Evolutionary conservation across 2,797 vertebrate genomes (phyloP).

Genomic region (Helicolenus hilgendorfi): DNA sequence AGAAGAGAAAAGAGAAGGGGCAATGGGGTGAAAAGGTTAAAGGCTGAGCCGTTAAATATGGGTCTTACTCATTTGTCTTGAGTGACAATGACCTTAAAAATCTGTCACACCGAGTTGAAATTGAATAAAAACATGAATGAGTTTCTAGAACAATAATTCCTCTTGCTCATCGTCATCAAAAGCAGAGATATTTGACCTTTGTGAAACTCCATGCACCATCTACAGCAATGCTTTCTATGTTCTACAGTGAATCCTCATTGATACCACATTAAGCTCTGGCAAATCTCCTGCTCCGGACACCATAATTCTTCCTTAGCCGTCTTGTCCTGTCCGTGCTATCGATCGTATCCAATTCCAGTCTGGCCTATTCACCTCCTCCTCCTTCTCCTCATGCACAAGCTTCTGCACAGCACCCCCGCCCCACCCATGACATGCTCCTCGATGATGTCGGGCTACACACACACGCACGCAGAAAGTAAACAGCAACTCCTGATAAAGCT

Average conservation of each 20-base stretch:
- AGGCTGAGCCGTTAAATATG: neutral
- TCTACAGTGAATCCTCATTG: slow-evolving; percentile 19
- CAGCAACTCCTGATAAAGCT: slow-evolving; percentile 12
- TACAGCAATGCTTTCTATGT: neutral
- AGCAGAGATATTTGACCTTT: neutral
- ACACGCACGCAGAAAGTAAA: slow-evolving; percentile 17
- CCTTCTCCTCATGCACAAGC: neutral
- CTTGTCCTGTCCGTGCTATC: slow-evolving; percentile 34
- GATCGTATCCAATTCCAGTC: slow-evolving; percentile 39
- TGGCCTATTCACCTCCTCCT: slow-evolving; percentile 10
- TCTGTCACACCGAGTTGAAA: neutral
- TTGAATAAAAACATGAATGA: neutral
- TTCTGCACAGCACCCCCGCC: neutral
- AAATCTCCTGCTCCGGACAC: slow-evolving; percentile 39
- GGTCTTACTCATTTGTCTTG: neutral
- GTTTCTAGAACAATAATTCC: neutral
- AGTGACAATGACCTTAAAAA: neutral
- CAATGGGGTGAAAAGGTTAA: neutral
- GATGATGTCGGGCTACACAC: slow-evolving; percentile 16
- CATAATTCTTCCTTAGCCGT: slow-evolving; percentile 45
- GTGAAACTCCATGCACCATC: neutral
- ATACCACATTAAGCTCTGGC: slow-evolving; percentile 37
- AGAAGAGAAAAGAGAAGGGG: neutral
- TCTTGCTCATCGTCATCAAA: slow-evolving; percentile 4
- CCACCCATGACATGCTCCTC: neutral